Percentiles rank a stretch among this genome's conserved stretches.
phyloP scores from a whole-genome alignment of 2,888 invertebrate species.

The Brassicogethes aeneus region DNA sequence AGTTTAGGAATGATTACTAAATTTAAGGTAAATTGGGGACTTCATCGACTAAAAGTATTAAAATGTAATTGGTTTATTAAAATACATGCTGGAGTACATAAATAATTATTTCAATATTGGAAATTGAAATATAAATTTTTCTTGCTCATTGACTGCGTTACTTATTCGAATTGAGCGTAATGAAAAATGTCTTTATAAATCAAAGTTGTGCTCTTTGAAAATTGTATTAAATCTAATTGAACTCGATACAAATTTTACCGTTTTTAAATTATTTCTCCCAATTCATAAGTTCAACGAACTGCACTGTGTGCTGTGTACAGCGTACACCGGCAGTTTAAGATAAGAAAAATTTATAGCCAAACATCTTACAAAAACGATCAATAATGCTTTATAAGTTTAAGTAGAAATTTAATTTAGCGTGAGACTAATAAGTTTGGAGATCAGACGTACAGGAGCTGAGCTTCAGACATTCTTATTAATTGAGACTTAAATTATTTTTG shows the following conservation, averaged over 20 bases:
- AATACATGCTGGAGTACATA: too few species aligned
- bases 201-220: slow-evolving; percentile 12
- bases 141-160: slow-evolving; percentile 22
- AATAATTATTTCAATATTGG: slow-evolving; percentile 27
- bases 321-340: too few species aligned
- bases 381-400: neutral
- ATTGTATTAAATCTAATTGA: slow-evolving; percentile 18
- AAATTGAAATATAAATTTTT: slow-evolving; percentile 27
- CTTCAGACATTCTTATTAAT: neutral
- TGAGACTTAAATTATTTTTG: neutral
- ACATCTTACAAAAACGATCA: neutral
- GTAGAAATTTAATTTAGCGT: too few species aligned
- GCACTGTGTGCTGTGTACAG: neutral
- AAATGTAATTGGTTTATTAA: too few species aligned
- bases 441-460: too few species aligned
- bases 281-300: neutral
- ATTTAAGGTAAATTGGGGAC: too few species aligned
- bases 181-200: slow-evolving; percentile 30
- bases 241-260: neutral
- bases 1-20: too few species aligned
- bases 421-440: too few species aligned
- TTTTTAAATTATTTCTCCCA: neutral
- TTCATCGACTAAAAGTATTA: too few species aligned
- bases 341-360: neutral
- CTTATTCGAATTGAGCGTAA: slow-evolving; percentile 21